Evolutionary conservation across 2,888 invertebrate species (phyloP), one percentile per base, ranked within the genome.

Genomic region (Diarsia dahlii): DNA sequence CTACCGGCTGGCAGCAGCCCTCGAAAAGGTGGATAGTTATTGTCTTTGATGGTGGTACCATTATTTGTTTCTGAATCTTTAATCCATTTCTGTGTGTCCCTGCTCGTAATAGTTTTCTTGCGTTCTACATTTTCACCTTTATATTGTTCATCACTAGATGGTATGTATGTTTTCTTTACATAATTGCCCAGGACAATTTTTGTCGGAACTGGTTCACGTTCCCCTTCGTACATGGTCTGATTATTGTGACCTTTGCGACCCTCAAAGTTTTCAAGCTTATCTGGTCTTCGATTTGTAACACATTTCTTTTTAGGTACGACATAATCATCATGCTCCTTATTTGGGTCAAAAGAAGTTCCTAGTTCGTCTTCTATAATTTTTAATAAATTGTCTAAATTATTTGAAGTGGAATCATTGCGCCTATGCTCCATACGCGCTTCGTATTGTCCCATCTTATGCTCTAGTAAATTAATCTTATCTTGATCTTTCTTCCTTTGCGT

Each of bases 291-390:
- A 39, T 89, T 90, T 70, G 83, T 81, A 54, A 64, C 58, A 72
- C 74, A 78, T 82, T 87, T 90, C 54, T 84, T 88, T 83, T 88
- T 89, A 60, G 80, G 28, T 66, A 76, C 64, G 15, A 64, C 50
- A 74, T 84, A 88, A 76, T 87, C 76, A 23, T 85, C 76, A 23
- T 85, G 80, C n/a, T 87, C 78, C 83, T 87, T 83, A 64, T 79
- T 58, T 9, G 87, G 62, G 20, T 92, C 92, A 69, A 91, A 85
- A 54, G 94, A 90, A 46, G 91, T 87, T 58, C 90, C 92, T 68
- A 96, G 86, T 88, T 96, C 96, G 48, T 95, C 91, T 91, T 96
- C 96, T 12, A 96, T 91, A 62, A 94, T 94, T 90, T 94, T 94
- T 28, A 96, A 94, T 68, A 96, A 89, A 77, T 91, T 92, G 80